Base-by-base conservation (phyloP, 2,113 vertebrate species). In the Neolamprologus devosi region DNA sequence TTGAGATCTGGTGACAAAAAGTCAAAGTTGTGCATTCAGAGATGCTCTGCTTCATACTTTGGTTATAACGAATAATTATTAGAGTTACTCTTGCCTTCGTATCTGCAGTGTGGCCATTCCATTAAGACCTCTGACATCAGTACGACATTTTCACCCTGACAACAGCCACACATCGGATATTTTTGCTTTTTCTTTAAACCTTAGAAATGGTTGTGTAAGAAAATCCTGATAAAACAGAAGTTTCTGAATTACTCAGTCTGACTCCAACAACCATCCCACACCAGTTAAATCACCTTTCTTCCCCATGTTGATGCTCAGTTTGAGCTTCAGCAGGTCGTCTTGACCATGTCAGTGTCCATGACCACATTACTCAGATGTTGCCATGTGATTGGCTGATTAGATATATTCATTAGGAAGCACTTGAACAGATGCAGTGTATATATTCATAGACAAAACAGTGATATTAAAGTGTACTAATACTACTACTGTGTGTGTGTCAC, bases 101-200 rank as follows among this genome's bases (percentile, higher is more conserved):
- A 70, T 40, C 65, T 42, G 37, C 12, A 23, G 0, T 70, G n/a
- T 2, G 65, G 13, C 37, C 37, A 42, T 70, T 70, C 37, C 2
- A 1, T 23, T 70, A 13, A 23, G 65, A 70, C 37, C 37, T 26
- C n/a, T 70, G 37, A 42, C 1, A 37, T 13, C 60, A 65, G 11
- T 37, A 37, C 1, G 4, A n/a, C 60, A 68, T 68, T 68, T 68
- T 37, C 19, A 8, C 11, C 19, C 33, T 37, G 33, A 68, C 33
- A 37, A 21, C 33, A 37, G 33, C 19, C 10, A 0, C 60, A 8
- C 33, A 0, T 0, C 0, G 0, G 68, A 45, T 73, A 17, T 26
- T 70, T 73, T 65, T 21, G 19, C 33, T 37, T 65, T 37, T 65
- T 65, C 13, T 26, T 73, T 45, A 73, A 73, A 45, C 40, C 1